Evolutionary conservation across 2,797 vertebrate genomes (phyloP).

Genomic region (Cyprinella venusta): DNA sequence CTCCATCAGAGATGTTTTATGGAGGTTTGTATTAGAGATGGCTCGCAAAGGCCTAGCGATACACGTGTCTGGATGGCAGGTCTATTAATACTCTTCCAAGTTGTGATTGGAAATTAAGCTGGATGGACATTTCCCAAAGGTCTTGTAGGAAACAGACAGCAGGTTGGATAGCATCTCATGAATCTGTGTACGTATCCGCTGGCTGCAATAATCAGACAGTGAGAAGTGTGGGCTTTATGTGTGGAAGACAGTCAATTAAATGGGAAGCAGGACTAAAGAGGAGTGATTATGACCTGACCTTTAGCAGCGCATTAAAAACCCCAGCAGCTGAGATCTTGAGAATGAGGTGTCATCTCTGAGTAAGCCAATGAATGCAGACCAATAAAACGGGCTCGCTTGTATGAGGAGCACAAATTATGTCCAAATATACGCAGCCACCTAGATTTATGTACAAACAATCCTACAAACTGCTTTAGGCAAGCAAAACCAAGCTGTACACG

Average conservation of each 20-base stretch:
- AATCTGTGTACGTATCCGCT: slow-evolving; percentile 79
- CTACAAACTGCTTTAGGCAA: slow-evolving; percentile 44
- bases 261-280: slow-evolving; percentile 77
- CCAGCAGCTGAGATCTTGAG: slow-evolving; percentile 48
- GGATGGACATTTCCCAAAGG: slow-evolving; percentile 66
- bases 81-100: slow-evolving; percentile 51
- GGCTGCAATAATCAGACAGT: slow-evolving; percentile 56
- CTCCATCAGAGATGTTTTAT: slow-evolving; percentile 39
- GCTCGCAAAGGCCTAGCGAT: not conserved
- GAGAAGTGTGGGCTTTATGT: slow-evolving; percentile 57
- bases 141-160: slow-evolving; percentile 74
- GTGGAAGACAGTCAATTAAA: slow-evolving; percentile 81
- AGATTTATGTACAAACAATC: slow-evolving; percentile 59
- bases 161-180: slow-evolving; percentile 78
- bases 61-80: not conserved
- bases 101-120: slow-evolving; percentile 54
- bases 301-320: slow-evolving; percentile 76
- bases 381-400: slow-evolving; percentile 23
- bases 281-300: slow-evolving; percentile 81
- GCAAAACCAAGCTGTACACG: not conserved
- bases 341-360: slow-evolving; percentile 49
- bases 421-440: slow-evolving; percentile 38
- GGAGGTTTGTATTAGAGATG: slow-evolving; percentile 15
- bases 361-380: slow-evolving; percentile 48
- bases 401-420: slow-evolving; percentile 27